Conservation (phyloP, 2,888 invertebrate species). For the Onthophagus sagittarius region DNA sequence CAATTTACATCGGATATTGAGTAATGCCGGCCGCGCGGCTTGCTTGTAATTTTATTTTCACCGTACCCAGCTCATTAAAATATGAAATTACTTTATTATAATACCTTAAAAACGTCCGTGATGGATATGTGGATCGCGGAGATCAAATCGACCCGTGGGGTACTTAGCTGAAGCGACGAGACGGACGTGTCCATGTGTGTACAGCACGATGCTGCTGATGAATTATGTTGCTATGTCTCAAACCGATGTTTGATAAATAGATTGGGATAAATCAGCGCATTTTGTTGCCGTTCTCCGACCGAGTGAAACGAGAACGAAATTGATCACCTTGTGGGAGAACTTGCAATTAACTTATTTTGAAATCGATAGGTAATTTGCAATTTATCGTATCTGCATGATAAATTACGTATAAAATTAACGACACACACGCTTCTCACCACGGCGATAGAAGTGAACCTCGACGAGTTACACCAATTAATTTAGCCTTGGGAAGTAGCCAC, state of each 20-base stretch:
- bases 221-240: not conserved
- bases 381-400: not conserved
- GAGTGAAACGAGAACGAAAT: not conserved
- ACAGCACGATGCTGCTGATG: not conserved
- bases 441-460: not conserved
- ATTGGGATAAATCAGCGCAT: not conserved
- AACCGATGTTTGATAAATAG: not conserved
- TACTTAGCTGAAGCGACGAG: not conserved
- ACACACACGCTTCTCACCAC: not conserved
- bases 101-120: conserved; percentile 7
- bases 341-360: not conserved
- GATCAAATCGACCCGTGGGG: conserved; percentile 16
- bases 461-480: not conserved
- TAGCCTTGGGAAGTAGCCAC: not conserved
- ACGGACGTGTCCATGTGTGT: not conserved
- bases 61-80: conserved; percentile 26
- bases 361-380: not conserved
- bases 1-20: conserved; percentile 30
- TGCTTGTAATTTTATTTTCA: conserved; percentile 18
- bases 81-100: conserved; percentile 29
- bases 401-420: not conserved
- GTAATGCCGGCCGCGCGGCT: conserved; percentile 21
- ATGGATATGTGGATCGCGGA: conserved; percentile 17
- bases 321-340: not conserved
- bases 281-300: not conserved